Evolutionary conservation across 2,888 invertebrate species (phyloP).

Genomic region (Lamproptera curius): DNA sequence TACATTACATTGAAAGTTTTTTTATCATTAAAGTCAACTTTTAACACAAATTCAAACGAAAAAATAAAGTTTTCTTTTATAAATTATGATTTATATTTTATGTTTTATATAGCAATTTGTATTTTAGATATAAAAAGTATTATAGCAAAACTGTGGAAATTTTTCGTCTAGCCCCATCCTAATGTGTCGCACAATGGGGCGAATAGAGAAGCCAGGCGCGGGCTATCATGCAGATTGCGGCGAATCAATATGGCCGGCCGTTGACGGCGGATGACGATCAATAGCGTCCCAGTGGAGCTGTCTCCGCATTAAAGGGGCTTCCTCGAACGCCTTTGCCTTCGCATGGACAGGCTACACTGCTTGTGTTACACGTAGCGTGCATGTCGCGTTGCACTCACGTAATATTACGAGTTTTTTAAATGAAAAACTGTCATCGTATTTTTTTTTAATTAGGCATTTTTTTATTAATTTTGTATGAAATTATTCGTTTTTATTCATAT

Average conservation of each 20-base stretch:
- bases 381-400: slow-evolving; percentile 16
- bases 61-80: too few species aligned
- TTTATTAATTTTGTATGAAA: too few species aligned
- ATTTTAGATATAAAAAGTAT: too few species aligned
- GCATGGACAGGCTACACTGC: slow-evolving; percentile 60
- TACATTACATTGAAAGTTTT: too few species aligned
- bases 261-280: slow-evolving; percentile 77
- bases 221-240: slow-evolving; percentile 78
- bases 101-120: too few species aligned
- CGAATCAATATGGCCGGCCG: slow-evolving; percentile 75
- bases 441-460: too few species aligned
- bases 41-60: too few species aligned
- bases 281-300: slow-evolving; percentile 74
- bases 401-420: too few species aligned
- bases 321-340: slow-evolving; percentile 75
- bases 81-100: too few species aligned
- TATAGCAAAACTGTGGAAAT: slow-evolving; percentile 23
- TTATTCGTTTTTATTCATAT: too few species aligned
- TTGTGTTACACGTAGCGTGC: slow-evolving; percentile 34
- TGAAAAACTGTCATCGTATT: too few species aligned
- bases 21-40: too few species aligned
- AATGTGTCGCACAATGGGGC: slow-evolving; percentile 38
- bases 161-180: slow-evolving; percentile 45
- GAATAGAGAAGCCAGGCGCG: slow-evolving; percentile 64
- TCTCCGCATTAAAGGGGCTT: slow-evolving; percentile 77